Evolutionary conservation across 2,888 invertebrate species (phyloP).

Genomic region (Xylocampa areola): DNA sequence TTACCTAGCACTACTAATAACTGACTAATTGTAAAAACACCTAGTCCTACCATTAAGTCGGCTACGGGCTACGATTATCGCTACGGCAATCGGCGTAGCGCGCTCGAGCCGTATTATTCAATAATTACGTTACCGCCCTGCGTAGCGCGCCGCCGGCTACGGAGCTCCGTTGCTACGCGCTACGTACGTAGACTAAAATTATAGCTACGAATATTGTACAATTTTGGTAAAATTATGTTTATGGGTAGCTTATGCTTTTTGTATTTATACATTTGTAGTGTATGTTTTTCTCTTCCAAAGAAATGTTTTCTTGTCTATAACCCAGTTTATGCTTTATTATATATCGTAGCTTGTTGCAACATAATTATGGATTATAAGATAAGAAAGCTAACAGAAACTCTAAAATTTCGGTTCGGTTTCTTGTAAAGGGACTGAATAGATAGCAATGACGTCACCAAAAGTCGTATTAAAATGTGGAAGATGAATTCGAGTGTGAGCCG

Average conservation of each 20-base stretch:
- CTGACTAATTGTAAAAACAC: constrained; percentile 32
- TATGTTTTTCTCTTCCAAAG: no score
- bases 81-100: constrained; percentile 49
- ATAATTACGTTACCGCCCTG: constrained; percentile 50
- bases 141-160: constrained; percentile 45
- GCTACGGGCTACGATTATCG: constrained; percentile 48
- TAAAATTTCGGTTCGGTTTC: no score
- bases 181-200: constrained; percentile 49
- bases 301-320: no score
- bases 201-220: constrained; percentile 31
- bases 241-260: constrained; percentile 6
- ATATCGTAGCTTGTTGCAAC: no score
- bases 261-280: no score
- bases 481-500: no score
- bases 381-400: no score
- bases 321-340: no score
- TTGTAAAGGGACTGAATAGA: no score
- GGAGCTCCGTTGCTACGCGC: constrained; percentile 45
- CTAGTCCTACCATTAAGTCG: constrained; percentile 32
- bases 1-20: constrained; percentile 17
- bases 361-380: no score
- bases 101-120: constrained; percentile 48
- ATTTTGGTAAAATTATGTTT: constrained; percentile 37
- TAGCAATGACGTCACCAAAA: no score
- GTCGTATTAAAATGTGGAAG: no score